phyloP scores from a whole-genome alignment of 1,140 invertebrate genomes.

The Drosophila tani region DNA sequence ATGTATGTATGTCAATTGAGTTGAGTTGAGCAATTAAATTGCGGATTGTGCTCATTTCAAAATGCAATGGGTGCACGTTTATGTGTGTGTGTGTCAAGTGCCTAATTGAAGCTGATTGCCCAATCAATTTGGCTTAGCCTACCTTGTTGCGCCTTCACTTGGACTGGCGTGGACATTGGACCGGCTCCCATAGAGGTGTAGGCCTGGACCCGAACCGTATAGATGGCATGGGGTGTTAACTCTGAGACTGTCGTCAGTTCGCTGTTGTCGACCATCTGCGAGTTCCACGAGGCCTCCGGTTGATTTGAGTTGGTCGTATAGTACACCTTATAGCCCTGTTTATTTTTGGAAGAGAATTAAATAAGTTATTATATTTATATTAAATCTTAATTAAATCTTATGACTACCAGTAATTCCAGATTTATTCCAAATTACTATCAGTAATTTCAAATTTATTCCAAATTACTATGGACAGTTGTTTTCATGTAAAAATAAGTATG shows the following conservation, averaged over 20 bases:
- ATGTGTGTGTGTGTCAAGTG: constrained; percentile 30
- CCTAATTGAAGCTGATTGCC: constrained; percentile 71
- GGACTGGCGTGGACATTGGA: constrained; percentile 95
- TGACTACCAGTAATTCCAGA: neutral
- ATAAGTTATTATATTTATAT: neutral
- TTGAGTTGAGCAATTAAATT: constrained; percentile 70
- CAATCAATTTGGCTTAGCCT: constrained; percentile 85
- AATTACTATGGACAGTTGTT: neutral
- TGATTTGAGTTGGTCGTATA: constrained; percentile 96
- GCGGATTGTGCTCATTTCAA: constrained; percentile 39
- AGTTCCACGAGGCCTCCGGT: constrained; percentile 95
- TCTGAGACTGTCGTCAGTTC: constrained; percentile 97
- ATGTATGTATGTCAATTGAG: constrained; percentile 64
- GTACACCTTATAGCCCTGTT: constrained; percentile 98
- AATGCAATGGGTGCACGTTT: constrained; percentile 28
- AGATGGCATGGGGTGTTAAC: constrained; percentile 94
- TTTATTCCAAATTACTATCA: neutral
- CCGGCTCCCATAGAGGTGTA: constrained; percentile 96
- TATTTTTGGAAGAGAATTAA: constrained; percentile 21
- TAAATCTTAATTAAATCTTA: neutral
- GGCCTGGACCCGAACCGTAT: constrained; percentile 96
- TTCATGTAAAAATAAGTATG: too few relatives aligned
- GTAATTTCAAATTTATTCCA: neutral
- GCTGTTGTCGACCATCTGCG: constrained; percentile 96
- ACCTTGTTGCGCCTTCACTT: constrained; percentile 98